A percentile compares a stretch with the other conserved stretches of the same genome.
phyloP scores from a whole-genome alignment of 2,797 vertebrate genomes.

The Chiroxiphia lanceolata region DNA sequence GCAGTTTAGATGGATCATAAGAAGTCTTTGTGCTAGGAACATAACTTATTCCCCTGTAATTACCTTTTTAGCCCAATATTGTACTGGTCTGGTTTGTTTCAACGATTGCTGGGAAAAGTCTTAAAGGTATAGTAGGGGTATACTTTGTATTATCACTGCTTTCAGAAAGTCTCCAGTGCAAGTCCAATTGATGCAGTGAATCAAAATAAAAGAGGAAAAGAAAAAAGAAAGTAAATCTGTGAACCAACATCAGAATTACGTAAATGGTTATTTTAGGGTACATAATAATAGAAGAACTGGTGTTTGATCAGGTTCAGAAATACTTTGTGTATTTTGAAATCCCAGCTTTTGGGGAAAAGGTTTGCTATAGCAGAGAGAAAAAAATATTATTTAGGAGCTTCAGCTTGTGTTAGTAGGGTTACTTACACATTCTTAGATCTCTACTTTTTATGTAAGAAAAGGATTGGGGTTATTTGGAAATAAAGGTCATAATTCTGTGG shows the following conservation, averaged over 20 bases:
- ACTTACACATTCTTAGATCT: not conserved
- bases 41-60: fast-evolving
- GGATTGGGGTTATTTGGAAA: not conserved
- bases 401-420: not conserved
- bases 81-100: not conserved
- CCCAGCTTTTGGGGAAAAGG: not conserved
- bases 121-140: fast-evolving
- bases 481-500: not conserved
- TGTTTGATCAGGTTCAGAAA: not conserved
- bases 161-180: not conserved
- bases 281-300: fast-evolving
- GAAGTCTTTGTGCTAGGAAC: not conserved
- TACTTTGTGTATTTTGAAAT: not conserved
- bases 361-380: not conserved
- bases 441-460: not conserved
- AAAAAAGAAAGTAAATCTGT: not conserved
- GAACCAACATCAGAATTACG: not conserved
- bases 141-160: not conserved
- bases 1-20: not conserved
- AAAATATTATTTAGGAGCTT: not conserved
- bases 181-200: not conserved
- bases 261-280: not conserved
- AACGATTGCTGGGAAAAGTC: not conserved
- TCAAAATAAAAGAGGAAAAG: not conserved
- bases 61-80: not conserved